These are phyloP conservation scores for Ctenochaetus hawaiiensis DNA, from an alignment of 2,797 vertebrate species.

Conservation along the genomic window DNA sequence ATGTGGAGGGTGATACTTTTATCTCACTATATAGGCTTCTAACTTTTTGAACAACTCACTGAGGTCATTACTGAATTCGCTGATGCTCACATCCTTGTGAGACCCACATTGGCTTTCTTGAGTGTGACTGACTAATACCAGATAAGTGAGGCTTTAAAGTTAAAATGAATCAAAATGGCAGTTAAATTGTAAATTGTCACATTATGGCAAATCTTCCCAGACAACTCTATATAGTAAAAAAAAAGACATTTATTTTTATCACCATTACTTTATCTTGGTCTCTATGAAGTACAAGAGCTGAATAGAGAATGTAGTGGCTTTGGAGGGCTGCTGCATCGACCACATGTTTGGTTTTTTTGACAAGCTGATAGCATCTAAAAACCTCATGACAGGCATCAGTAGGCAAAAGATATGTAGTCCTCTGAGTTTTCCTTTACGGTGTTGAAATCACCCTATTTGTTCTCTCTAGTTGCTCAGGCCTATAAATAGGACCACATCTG, in stretches of 20 bases:
- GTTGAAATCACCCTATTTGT: conserved; percentile 49
- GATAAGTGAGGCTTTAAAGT: conserved; percentile 21
- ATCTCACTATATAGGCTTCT: conserved; percentile 4
- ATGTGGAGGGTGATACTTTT: not conserved
- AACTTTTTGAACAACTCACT: not conserved
- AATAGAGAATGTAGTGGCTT: not conserved
- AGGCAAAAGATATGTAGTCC: conserved; percentile 26
- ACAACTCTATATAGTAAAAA: not conserved
- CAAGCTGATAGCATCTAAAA: conserved; percentile 31
- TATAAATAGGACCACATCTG: conserved; percentile 73
- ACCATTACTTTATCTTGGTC: conserved; percentile 4
- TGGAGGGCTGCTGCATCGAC: not conserved
- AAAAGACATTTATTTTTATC: too few relatives aligned
- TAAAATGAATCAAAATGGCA: conserved; percentile 21
- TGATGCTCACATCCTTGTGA: conserved; percentile 1
- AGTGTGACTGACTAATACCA: conserved; percentile 4
- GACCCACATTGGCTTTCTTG: not conserved
- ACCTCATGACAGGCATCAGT: conserved; percentile 26
- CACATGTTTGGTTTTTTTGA: conserved; percentile 9
- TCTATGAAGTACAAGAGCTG: conserved; percentile 2
- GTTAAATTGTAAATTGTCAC: conserved; percentile 7
- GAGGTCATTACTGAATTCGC: conserved; percentile 3
- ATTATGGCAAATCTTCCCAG: not conserved
- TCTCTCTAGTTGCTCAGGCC: conserved; percentile 30
- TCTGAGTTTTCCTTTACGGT: conserved; percentile 24